Base-by-base conservation (phyloP, 2,113 vertebrate species). In the Halichoeres trimaculatus region DNA sequence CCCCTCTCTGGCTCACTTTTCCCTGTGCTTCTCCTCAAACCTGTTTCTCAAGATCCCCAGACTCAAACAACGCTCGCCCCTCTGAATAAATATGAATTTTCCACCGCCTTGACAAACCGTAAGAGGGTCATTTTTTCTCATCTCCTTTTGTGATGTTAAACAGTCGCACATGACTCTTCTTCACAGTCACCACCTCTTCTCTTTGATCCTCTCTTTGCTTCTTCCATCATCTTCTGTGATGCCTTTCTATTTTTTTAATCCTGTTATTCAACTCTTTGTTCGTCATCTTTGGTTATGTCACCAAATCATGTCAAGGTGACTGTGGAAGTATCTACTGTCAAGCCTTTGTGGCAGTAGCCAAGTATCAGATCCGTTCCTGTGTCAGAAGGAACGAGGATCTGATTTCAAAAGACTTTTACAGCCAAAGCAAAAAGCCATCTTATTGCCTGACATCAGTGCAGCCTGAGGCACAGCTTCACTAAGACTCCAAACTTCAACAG, bases 61-160 rank as follows among this genome's bases (percentile, higher is more conserved):
- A 62, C 63, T 72, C 63, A 62, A 48, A 26, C 58, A 65, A 58
- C 56, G 17, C 38, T 64, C 13, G 34, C 1, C 30, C 3, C 11
- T 72, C 60, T 26, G 4, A 50, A 52, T 72, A 6, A 30, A 30
- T 34, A 62, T 79, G 34, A 79, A 63, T 62, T 79, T 79, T 83
- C 66, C 78, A 78, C 61, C 34, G 61, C 10, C n/a, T 54, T 20
- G 9, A 75, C 57, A 74, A 70, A 70, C 40, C 77, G 22, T 56
- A 14, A n/a, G 17, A 38, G 47, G 30, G 53, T 36, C 57, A 1
- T 22, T 66, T 73, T 81, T 58, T 52, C 43, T 62, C 59, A 19
- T 60, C 7, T 55, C 41, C 30, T 53, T 74, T 50, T 20, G 14
- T 53, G 24, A 66, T 63, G 57, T 34, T 14, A 77, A 67, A 71